These are phyloP conservation scores for Clarias macrocephalus DNA, from an alignment of 2,113 vertebrate species.

Conservation along the genomic window DNA sequence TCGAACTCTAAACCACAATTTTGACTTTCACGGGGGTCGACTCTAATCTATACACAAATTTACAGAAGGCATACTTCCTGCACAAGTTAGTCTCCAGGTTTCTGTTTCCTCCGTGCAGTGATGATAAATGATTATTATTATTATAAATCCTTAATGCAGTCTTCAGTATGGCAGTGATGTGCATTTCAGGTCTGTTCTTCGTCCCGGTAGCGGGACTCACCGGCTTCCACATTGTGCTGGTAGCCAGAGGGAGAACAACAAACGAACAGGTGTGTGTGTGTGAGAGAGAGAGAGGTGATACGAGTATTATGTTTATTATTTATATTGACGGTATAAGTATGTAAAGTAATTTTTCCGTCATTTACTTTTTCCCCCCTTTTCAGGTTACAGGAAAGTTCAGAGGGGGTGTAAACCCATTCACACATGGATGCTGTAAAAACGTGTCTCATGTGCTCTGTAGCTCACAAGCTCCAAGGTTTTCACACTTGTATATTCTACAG, in stretches of 20 bases:
- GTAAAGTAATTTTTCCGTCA: not conserved
- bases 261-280: constrained; percentile 86
- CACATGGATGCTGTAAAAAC: constrained; percentile 89
- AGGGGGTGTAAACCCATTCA: constrained; percentile 95
- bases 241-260: constrained; percentile 91
- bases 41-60: not conserved
- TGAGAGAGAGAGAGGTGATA: not conserved
- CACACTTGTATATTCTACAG: not conserved
- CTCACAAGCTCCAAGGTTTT: constrained; percentile 89
- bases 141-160: constrained; percentile 15
- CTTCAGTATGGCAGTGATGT: constrained; percentile 93
- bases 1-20: too few relatives aligned
- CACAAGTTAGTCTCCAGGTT: not conserved
- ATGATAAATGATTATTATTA: not conserved
- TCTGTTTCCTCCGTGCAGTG: not conserved
- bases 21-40: too few relatives aligned
- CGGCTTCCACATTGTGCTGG: constrained; percentile 93
- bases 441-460: constrained; percentile 92
- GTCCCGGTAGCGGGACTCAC: constrained; percentile 93
- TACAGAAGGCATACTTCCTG: not conserved
- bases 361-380: not conserved
- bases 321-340: not conserved
- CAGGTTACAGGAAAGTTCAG: constrained; percentile 98
- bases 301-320: not conserved
- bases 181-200: constrained; percentile 93